A percentile compares a stretch with the other conserved stretches of the same genome.
Evolutionary conservation across 2,888 invertebrate genomes (phyloP).

Genomic region (Spatulosminthurus flaviceps): DNA sequence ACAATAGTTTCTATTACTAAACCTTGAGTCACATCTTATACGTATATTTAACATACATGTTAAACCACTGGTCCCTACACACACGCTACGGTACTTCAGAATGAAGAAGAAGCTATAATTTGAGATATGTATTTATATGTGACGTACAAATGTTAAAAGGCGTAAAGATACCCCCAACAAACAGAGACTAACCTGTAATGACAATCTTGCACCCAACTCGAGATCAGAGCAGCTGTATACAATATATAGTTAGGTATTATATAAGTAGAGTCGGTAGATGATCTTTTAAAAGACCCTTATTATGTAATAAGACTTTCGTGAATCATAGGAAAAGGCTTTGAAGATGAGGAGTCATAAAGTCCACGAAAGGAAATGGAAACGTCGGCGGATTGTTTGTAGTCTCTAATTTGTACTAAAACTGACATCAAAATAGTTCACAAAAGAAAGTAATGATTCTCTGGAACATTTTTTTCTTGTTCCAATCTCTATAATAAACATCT

Average conservation of each 20-base stretch:
- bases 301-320: not conserved
- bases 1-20: no score
- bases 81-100: no score
- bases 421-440: conserved; percentile 18
- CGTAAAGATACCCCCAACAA: no score
- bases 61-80: not conserved
- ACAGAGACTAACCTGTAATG: not conserved
- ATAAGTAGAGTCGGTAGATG: not conserved
- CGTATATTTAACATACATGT: not conserved
- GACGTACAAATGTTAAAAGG: no score
- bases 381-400: conserved; percentile 28
- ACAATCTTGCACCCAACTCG: not conserved
- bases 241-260: no score
- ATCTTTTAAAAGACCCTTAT: not conserved
- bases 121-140: no score
- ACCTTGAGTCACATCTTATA: not conserved
- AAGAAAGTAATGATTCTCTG: not conserved
- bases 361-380: conserved; percentile 29
- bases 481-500: no score
- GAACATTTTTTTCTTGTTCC: not conserved
- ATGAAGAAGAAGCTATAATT: no score
- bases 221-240: no score
- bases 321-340: not conserved
- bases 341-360: conserved; percentile 25
- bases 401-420: conserved; percentile 25